Evolutionary conservation across 2,113 vertebrate species (phyloP), one percentile per base, ranked within the genome.

Genomic region (Tachuris rubrigastra): DNA sequence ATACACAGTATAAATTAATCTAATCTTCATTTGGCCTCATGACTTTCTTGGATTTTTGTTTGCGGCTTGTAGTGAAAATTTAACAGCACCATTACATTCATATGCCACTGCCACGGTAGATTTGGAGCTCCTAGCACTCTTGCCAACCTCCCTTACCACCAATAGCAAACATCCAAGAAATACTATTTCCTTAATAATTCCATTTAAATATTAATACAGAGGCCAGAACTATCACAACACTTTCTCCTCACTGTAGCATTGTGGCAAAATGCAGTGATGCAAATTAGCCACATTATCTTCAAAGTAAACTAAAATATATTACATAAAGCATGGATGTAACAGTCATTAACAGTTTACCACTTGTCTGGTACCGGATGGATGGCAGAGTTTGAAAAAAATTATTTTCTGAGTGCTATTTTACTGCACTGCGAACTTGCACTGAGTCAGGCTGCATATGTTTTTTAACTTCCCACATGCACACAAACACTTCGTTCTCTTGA

Each of bases 381-480:
- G 62, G 28, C 30, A 35, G 46, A 85, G 14, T 37, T 8, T 14
- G 11, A 37, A 68, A 84, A 31, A 12, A 56, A 5, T 4, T 0
- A 33, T 31, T 25, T 65, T 41, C 46, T 28, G 56, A 60, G 27
- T 59, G 31, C 30, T 56, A 5, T 31, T 95, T 62, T 42, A 52
- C 63, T 59, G 74, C 60, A 33, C 8, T 21, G 31, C 2, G 1
- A 75, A 41, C 58, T 52, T 20, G 14, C 35, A 76, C 18, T 1
- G 14, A 73, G 37, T 37, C 12, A 9, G 37, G 41, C 15, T 52
- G 19, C 18, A 19, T 1, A 49, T 0, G 0, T 42, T 14, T 83
- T 47, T 76, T 74, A 74, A 53, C 33, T 49, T 28, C 42, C 14
- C 9, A 4, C 7, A 42, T 8, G 20, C 21, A 65, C 44, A 66